Evolutionary conservation across 2,113 vertebrate genomes (phyloP).

Genomic region (Aythya baeri): DNA sequence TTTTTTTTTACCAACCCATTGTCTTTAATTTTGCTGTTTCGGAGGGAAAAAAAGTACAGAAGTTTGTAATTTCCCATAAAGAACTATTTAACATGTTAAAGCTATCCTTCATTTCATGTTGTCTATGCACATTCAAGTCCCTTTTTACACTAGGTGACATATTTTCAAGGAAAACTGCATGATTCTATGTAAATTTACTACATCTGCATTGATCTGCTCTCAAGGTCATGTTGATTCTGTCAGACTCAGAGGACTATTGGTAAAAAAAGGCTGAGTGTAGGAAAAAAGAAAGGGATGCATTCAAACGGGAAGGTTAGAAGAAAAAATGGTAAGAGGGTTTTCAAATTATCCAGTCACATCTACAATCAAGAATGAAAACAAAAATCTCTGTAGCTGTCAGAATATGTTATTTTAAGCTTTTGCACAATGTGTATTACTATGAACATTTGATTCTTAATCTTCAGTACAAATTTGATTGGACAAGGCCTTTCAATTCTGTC

Average conservation of each 20-base stretch:
- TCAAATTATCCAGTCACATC: background rate
- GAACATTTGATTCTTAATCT: background rate
- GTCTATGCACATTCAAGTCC: background rate
- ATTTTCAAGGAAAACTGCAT: constrained; percentile 48
- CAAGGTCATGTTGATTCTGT: constrained; percentile 47
- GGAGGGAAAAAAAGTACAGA: background rate
- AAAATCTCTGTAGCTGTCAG: background rate
- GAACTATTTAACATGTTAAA: constrained; percentile 33
- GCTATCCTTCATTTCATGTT: constrained; percentile 26
- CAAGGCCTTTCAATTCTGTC: background rate
- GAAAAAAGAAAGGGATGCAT: background rate
- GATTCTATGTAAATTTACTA: constrained; percentile 49
- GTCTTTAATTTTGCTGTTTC: background rate
- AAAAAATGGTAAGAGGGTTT: background rate
- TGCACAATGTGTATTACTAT: background rate
- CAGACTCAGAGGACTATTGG: background rate
- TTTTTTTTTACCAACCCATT: background rate
- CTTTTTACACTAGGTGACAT: constrained; percentile 19
- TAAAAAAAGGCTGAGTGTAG: constrained; percentile 16
- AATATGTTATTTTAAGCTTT: background rate
- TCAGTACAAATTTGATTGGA: background rate
- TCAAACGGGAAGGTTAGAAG: background rate
- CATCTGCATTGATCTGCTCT: background rate
- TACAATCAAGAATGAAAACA: background rate
- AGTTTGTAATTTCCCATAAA: constrained; percentile 6